Evolutionary conservation across 2,113 vertebrate species (phyloP).

Genomic region (Oreochromis spilurus): DNA sequence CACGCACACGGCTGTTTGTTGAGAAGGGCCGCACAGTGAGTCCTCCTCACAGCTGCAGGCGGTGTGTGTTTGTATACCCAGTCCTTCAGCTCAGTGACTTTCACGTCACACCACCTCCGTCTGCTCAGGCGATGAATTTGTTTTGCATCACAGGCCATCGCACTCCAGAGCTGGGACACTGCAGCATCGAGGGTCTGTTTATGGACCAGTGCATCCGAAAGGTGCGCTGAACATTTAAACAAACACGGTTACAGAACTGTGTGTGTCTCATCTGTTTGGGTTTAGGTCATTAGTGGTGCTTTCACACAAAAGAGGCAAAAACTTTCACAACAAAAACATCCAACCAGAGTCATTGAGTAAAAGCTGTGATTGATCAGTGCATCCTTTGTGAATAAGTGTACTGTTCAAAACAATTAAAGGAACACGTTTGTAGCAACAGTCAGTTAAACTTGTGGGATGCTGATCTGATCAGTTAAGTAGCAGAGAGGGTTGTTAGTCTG

Average conservation of each 20-base stretch:
- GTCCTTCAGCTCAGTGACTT: not conserved
- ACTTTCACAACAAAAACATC: not conserved
- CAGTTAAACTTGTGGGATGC: accelerated
- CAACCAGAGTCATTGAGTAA: accelerated
- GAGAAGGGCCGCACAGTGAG: not conserved
- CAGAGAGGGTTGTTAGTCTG: not conserved
- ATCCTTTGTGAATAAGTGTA: not conserved
- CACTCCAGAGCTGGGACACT: not conserved
- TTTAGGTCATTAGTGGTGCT: not conserved
- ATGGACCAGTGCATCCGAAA: not conserved
- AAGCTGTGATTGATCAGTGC: not conserved
- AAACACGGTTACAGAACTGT: not conserved
- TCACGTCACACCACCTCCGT: not conserved
- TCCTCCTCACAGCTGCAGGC: not conserved
- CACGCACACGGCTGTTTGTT: not conserved
- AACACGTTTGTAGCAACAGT: not conserved
- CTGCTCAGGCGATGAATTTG: not conserved
- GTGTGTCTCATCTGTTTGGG: not conserved
- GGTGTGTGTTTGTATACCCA: slow-evolving; percentile 4
- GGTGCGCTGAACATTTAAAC: not conserved
- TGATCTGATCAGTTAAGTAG: accelerated
- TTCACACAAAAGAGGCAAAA: not conserved
- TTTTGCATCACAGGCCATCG: not conserved
- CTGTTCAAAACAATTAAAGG: not conserved
- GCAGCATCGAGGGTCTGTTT: not conserved